Base-by-base conservation (phyloP, 2,113 vertebrate species). In the Nibea albiflora region DNA sequence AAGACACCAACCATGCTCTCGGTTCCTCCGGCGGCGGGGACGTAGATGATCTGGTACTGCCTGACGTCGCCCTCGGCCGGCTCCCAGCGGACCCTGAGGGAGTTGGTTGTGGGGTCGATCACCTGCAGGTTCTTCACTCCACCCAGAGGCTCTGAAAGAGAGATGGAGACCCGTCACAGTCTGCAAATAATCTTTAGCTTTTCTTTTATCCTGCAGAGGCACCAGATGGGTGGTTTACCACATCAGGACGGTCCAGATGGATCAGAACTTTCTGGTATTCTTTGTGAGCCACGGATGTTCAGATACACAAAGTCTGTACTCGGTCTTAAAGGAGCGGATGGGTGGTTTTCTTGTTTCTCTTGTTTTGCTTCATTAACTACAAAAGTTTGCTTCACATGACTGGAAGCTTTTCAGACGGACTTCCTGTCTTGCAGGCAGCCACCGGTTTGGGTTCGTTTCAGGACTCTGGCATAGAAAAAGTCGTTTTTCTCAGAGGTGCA, bases 61-160 rank as follows among this genome's bases (percentile, higher is more conserved):
- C 96, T 94, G 71, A 97, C 97, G 61, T 94, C 97, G 44, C 98
- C 97, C 57, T 98, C 97, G 0, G 98, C 97, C 0, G 98, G 95
- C 78, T 98, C 97, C 98, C 98, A 99, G 78, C 95, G 95, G 17
- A 98, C 92, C 22, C 93, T 96, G 80, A 99, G 81, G 2, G 96
- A 96, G 92, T 92, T 98, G 77, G 95, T 96, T 49, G 97, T 97
- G 42, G 97, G 97, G 80, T 99, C 97, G 11, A 95, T 97, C 39
- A 98, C 96, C 82, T 96, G 86, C 10, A 99, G 94, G 31, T 98
- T 98, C 91, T 86, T 97, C 76, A 98, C 97, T 1, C 96, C 96
- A 14, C 95, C 95, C 74, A 98, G 93, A 80, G 97, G 95, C 85
- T 95, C 98, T 99, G 91, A 72, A 88, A 87, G 54, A 75, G n/a